A percentile compares a stretch with the other conserved stretches of the same genome.
phyloP scores from a whole-genome alignment of 2,888 invertebrate species.

The Oeneis ivallda region DNA sequence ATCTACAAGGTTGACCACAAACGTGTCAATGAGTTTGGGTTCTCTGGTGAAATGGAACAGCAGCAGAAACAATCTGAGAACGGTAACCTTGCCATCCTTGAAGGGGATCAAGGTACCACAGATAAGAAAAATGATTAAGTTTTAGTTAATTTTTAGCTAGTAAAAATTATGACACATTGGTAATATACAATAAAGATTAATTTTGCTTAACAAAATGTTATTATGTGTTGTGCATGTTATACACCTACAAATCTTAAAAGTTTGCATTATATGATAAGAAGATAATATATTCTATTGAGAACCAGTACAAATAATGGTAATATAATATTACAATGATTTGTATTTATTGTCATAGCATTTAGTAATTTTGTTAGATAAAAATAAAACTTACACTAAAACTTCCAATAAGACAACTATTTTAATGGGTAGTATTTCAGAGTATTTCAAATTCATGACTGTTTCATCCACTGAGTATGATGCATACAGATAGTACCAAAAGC shows the following conservation, averaged over 20 bases:
- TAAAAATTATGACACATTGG: constrained; percentile 31
- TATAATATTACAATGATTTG: neutral
- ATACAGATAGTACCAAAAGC: too few relatives aligned
- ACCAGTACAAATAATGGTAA: constrained; percentile 19
- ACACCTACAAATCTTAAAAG: constrained; percentile 5
- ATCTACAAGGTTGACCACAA: constrained; percentile 98
- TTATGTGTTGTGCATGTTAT: constrained; percentile 4
- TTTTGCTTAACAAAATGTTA: constrained; percentile 13
- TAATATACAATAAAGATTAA: constrained; percentile 1
- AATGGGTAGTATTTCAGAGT: neutral
- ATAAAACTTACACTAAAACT: neutral
- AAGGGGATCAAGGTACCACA: constrained; percentile 51
- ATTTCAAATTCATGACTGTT: too few relatives aligned
- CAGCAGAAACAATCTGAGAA: constrained; percentile 67
- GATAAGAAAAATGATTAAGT: constrained; percentile 77
- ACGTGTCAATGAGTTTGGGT: constrained; percentile 99
- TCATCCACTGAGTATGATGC: too few relatives aligned
- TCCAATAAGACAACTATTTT: neutral
- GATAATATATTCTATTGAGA: constrained; percentile 14
- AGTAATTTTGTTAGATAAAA: neutral
- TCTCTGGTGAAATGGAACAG: constrained; percentile 93
- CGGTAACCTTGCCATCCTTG: constrained; percentile 63
- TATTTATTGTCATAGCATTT: constrained; percentile 3
- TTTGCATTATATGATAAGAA: constrained; percentile 19
- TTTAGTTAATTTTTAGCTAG: constrained; percentile 39